A percentile compares a stretch with the other conserved stretches of the same genome.
Evolutionary conservation across 2,888 invertebrate species (phyloP).

Genomic region (Diloba caeruleocephala): DNA sequence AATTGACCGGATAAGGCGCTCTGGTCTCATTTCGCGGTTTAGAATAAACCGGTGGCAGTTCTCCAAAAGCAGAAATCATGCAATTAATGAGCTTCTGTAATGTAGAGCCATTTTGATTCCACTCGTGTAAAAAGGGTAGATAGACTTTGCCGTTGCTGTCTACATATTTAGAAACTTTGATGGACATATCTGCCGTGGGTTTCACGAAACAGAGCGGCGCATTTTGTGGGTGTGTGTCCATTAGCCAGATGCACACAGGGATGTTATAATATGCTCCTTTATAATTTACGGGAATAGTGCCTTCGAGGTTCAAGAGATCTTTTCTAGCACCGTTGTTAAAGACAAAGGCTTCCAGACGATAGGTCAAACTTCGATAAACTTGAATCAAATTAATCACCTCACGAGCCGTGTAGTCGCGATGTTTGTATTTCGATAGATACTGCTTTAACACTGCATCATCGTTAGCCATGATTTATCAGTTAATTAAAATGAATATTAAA

Average conservation of each 20-base stretch:
- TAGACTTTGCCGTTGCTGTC: constrained; percentile 99
- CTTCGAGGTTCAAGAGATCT: constrained; percentile 95
- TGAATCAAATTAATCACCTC: constrained; percentile 83
- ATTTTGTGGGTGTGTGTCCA: constrained; percentile 99
- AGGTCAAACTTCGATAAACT: constrained; percentile 81
- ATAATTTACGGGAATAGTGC: constrained; percentile 97
- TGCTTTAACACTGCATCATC: constrained; percentile 80
- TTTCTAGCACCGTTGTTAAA: constrained; percentile 96
- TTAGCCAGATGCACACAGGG: constrained; percentile 98
- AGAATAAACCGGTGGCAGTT: constrained; percentile 97
- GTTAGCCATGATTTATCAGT: constrained; percentile 73
- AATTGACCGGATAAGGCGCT: constrained; percentile 89
- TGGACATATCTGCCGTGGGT: constrained; percentile 98
- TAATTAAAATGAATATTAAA: constrained; percentile 11
- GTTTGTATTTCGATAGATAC: constrained; percentile 82
- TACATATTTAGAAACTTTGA: constrained; percentile 97
- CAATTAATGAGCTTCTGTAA: constrained; percentile 96
- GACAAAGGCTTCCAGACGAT: constrained; percentile 89
- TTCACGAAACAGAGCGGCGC: constrained; percentile 98
- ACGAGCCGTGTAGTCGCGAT: constrained; percentile 80
- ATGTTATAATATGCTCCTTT: constrained; percentile 98
- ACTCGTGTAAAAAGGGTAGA: constrained; percentile 98
- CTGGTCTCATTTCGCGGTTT: constrained; percentile 90
- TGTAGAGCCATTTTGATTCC: constrained; percentile 95
- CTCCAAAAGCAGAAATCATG: constrained; percentile 97